Base-by-base conservation (phyloP, 2,113 vertebrate species). In the Apaloderma vittatum region DNA sequence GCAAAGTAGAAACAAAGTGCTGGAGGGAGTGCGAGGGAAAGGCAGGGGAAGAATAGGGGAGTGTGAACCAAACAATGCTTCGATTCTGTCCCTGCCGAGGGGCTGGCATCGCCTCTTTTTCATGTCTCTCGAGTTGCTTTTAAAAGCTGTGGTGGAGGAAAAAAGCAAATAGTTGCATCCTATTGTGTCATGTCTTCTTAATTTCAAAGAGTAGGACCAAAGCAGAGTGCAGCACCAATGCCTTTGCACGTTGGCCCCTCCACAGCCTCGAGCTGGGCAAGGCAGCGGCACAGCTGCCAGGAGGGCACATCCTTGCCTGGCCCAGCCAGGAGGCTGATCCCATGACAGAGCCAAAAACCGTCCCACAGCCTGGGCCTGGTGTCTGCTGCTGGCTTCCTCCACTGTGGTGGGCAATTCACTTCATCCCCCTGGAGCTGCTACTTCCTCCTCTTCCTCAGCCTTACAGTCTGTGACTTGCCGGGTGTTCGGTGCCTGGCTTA, bases 1-100 rank as follows among this genome's bases (percentile, higher is more conserved):
- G 86, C 52, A 70, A 84, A 95, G 87, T 84, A 96, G 85, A 95
- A 97, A 95, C 84, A 84, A 96, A 96, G 54, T 74, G 87, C 88
- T 88, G 85, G 88, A 97, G 91, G 91, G 91, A 90, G 88, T 2
- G 9, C 0, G 14, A 83, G 86, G 90, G 88, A 88, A 96, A 97
- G 91, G 72, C 95, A 93, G 57, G 49, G 20, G 71, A 95, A 94
- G 94, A 92, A 61, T 79, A 75, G 54, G 26, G 37, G 83, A 97
- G 86, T 95, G 78, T 81, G 89, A 93, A 89, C 79, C 51, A 79
- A 95, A 96, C 84, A 95, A 88, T 78, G 76, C 82, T 90, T 91
- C 46, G 14, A 91, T 96, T 97, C 71, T 84, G 79, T 95, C 67
- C 88, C 49, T 0, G 36, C 68, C 11, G 36, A 95, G 52, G 52